A percentile compares a stretch with the other conserved stretches of the same genome.
These are phyloP conservation scores for Antidorcas marsupialis DNA, from an alignment of 2,113 vertebrate genomes.

Conservation along the genomic window DNA sequence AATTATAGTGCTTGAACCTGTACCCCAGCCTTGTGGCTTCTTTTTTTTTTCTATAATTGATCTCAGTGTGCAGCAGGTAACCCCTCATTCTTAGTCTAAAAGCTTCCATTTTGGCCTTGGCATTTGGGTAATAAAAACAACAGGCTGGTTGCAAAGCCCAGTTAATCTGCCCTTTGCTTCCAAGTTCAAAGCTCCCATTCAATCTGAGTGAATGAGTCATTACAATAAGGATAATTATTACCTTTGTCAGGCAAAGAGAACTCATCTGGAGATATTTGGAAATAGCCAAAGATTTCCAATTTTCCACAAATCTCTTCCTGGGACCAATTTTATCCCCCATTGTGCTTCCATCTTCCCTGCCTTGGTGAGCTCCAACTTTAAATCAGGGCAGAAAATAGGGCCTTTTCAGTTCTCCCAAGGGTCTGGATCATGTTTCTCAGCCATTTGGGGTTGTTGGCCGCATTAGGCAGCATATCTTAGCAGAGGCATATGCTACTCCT, in stretches of 20 bases:
- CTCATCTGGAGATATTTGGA: constrained; percentile 49
- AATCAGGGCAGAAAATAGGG: not conserved
- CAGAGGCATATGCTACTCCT: not conserved
- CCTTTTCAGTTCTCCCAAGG: not conserved
- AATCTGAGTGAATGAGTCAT: constrained; percentile 41
- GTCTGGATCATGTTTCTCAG: constrained; percentile 1
- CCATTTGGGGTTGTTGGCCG: not conserved
- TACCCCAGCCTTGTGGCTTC: not conserved
- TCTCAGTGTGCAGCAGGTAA: constrained; percentile 33
- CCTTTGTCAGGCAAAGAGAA: constrained; percentile 18
- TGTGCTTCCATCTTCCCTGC: not conserved
- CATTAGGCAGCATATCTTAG: not conserved
- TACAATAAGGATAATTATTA: constrained; percentile 44
- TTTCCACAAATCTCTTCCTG: constrained; percentile 33
- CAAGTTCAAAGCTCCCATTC: constrained; percentile 51
- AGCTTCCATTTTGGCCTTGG: constrained; percentile 25
- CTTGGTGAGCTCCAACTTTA: constrained; percentile 1
- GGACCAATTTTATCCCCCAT: not conserved
- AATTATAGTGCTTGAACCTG: constrained; percentile 26
- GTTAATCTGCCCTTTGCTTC: constrained; percentile 28
- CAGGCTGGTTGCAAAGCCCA: constrained; percentile 15
- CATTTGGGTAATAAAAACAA: constrained; percentile 49
- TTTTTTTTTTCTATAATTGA: constrained; percentile 18
- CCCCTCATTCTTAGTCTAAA: constrained; percentile 37
- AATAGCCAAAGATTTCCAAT: constrained; percentile 28